Evolutionary conservation across 2,113 vertebrate genomes (phyloP), one percentile per base, ranked within the genome.

Genomic region (Myotis brandtii): DNA sequence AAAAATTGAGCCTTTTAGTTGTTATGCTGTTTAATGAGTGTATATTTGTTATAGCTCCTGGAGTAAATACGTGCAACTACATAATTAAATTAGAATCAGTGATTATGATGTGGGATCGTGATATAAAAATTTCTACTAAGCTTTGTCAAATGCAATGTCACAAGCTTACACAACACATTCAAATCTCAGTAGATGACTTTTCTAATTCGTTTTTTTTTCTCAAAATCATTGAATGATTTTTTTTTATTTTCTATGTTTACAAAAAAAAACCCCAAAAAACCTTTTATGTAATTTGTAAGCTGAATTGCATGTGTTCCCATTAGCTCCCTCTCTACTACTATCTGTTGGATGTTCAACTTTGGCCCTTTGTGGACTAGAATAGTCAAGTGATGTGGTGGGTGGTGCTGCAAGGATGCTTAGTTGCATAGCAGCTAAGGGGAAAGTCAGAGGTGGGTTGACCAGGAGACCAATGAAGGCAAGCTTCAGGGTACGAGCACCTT

Each of bases 81-180:
- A 94, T 91, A 96, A 97, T 96, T 89, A 95, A 95, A 91, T 84
- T 90, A 67, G 59, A 77, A 69, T n/a, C 5, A 87, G 20, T 95
- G 81, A 97, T 96, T 97, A 95, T 72, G n/a, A 89, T 10, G 7
- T 81, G 48, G 77, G 32, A 93, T 69, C 88, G 79, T 93, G 56
- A 94, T 80, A 89, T 73, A 66, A 95, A 97, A 80, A 2, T 79
- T 96, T 83, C 95, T 89, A 25, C 13, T 84, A 92, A 94, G 3
- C 13, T 97, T 94, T 95, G 73, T 91, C 43, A 6, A 76, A 96
- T 94, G 79, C 91, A 95, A 37, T 81, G 52, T 79, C 18, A 43
- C 43, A 46, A 93, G 13, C 43, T 75, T 70, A 59, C 16, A 69
- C 6, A 7, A 84, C 76, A 82, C 46, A 66, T 80, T 67, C 25